These are phyloP conservation scores for Sander vitreus DNA, from an alignment of 2,113 vertebrate genomes.

Conservation along the genomic window DNA sequence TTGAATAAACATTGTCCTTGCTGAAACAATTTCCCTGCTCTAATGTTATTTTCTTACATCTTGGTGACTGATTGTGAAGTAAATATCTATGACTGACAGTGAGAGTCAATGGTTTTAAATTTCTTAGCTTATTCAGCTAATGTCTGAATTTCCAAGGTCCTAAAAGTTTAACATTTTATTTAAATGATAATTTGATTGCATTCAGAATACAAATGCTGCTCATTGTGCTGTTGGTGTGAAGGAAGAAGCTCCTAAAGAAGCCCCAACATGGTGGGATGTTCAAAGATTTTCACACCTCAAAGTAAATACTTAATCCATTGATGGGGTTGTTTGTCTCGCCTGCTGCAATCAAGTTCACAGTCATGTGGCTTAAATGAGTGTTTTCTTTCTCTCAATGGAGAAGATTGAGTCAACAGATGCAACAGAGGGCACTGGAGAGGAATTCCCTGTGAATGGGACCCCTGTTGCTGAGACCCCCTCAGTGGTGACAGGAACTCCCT, in stretches of 20 bases:
- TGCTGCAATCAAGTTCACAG: conserved; percentile 87
- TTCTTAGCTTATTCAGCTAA: conserved; percentile 46
- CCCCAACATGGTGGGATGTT: conserved; percentile 71
- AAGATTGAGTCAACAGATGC: conserved; percentile 84
- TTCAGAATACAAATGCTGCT: conserved; percentile 64
- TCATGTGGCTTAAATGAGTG: conserved; percentile 83
- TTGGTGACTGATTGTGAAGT: background rate
- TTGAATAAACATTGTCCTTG: conserved; percentile 82
- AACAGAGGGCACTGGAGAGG: conserved; percentile 75
- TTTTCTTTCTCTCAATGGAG: conserved; percentile 80
- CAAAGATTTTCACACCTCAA: conserved; percentile 82
- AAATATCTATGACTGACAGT: conserved; percentile 9
- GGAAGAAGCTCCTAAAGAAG: conserved; percentile 67
- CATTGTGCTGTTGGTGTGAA: conserved; percentile 75
- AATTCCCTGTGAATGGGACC: conserved; percentile 83
- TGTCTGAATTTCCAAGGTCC: conserved; percentile 44
- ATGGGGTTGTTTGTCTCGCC: conserved; percentile 72
- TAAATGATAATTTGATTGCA: conserved; percentile 69
- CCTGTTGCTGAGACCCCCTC: conserved; percentile 82
- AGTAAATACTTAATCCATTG: conserved; percentile 78
- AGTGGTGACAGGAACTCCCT: conserved; percentile 82
- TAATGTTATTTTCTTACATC: conserved; percentile 38
- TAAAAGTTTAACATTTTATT: conserved; percentile 75
- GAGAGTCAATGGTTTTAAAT: conserved; percentile 29
- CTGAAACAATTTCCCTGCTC: conserved; percentile 45